A percentile compares a stretch with the other conserved stretches of the same genome.
These are phyloP conservation scores for Pachypsylla venusta DNA, from an alignment of 1,140 invertebrate genomes.

Conservation along the genomic window DNA sequence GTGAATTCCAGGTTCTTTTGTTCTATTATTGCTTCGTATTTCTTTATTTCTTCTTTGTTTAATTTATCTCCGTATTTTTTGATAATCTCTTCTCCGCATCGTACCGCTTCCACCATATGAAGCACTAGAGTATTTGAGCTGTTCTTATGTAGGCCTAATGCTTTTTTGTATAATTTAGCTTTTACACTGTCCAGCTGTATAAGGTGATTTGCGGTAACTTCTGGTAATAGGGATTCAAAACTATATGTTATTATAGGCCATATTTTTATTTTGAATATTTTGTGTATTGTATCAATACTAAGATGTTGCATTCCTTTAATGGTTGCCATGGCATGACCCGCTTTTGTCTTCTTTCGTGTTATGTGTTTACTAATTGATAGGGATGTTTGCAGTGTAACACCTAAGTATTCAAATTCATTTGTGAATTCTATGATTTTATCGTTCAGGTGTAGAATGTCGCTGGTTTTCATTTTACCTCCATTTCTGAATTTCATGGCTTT, in stretches of 20 bases:
- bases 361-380: neutral
- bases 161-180: constrained; percentile 5
- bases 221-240: neutral
- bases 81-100: neutral
- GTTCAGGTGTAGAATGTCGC: neutral
- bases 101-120: neutral
- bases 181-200: neutral
- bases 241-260: neutral
- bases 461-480: neutral
- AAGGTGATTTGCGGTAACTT: neutral
- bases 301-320: neutral
- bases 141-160: neutral
- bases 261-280: neutral
- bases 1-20: neutral
- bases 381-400: neutral
- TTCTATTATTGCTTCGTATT: neutral
- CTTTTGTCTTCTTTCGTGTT: neutral
- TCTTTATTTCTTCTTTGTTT: neutral
- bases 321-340: neutral
- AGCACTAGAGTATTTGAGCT: neutral
- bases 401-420: neutral
- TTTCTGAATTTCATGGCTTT: constrained; percentile 4
- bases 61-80: neutral
- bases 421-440: neutral
- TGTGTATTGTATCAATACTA: neutral